Base-by-base conservation (phyloP, 92 coral and sea anemone genomes). In the Parazoanthus atlanticus region DNA sequence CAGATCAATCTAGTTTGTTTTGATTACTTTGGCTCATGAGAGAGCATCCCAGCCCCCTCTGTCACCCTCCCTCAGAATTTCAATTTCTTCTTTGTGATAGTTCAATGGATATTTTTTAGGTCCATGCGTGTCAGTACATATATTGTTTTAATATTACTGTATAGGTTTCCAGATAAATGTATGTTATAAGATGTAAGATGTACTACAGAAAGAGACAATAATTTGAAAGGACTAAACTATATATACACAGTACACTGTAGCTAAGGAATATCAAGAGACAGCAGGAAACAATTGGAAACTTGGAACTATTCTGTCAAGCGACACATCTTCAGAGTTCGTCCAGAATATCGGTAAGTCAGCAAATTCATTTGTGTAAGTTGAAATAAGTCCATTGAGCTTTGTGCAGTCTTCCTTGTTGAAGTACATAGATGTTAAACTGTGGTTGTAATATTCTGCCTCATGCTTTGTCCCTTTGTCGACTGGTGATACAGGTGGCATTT, bases 291-390 rank as follows among this genome's bases (percentile, higher is more conserved):
- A 65, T 17, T 67, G 76, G 17, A 82, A 29, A 34, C 76, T 82
- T 61, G 86, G 86, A 29, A 82, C 86, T 19, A 82, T 82, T 66
- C 61, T 82, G 33, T 82, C 86, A 67, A 82, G 75, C 40, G 86
- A 65, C 26, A 65, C 61, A n/a, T 82, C 86, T 8, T 82, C 86
- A 38, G 86, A 41, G 31, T 29, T 82, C 28, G 31, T 82, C 76
- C 86, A 82, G 46, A 82, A 30, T 40, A 65, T 65, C 13, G 86
- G 86, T 23, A 82, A 40, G 23, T 82, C 86, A 26, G 38, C 23
- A 66, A 82, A 82, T 31, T 82, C 86, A 23, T 65, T 69, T n/a
- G 33, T 61, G 38, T 36, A 82, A 13, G 86, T 41, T 65, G 86
- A 65, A 29, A 64, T 25, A n/a, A 65, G 56, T 82, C 40, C 25